Conservation (phyloP, 2,888 invertebrate species). For the Noctua janthina region DNA sequence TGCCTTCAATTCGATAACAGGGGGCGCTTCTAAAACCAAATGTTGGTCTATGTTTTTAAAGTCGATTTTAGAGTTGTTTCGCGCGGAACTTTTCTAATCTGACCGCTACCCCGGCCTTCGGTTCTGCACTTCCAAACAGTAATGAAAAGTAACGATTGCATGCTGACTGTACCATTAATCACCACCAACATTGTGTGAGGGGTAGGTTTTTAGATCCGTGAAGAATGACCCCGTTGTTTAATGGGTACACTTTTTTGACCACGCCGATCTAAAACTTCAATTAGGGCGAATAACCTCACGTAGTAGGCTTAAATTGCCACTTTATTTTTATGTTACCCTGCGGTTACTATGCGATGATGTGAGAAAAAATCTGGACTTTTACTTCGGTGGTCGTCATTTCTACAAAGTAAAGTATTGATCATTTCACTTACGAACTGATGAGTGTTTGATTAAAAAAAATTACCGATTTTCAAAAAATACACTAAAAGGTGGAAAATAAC, state of each 20-base stretch:
- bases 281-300: conserved; percentile 36
- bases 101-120: conserved; percentile 84
- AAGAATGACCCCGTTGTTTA: conserved; percentile 68
- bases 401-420: no score
- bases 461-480: no score
- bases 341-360: conserved; percentile 15
- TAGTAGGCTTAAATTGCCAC: conserved; percentile 24
- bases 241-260: conserved; percentile 50
- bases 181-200: conserved; percentile 73
- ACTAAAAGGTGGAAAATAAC: no score
- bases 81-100: conserved; percentile 89
- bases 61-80: conserved; percentile 89
- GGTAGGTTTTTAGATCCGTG: conserved; percentile 72
- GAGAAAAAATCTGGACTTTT: neutral
- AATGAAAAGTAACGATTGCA: conserved; percentile 91
- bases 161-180: conserved; percentile 88
- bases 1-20: conserved; percentile 86
- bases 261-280: conserved; percentile 46
- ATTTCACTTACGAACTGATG: neutral
- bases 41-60: conserved; percentile 88
- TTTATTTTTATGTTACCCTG: conserved; percentile 42
- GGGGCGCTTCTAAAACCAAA: conserved; percentile 87
- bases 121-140: conserved; percentile 88
- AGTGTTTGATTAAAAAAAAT: neutral
- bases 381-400: neutral